These are phyloP conservation scores for Platyscapa corneri DNA, from an alignment of 1,140 invertebrate genomes.

Conservation along the genomic window DNA sequence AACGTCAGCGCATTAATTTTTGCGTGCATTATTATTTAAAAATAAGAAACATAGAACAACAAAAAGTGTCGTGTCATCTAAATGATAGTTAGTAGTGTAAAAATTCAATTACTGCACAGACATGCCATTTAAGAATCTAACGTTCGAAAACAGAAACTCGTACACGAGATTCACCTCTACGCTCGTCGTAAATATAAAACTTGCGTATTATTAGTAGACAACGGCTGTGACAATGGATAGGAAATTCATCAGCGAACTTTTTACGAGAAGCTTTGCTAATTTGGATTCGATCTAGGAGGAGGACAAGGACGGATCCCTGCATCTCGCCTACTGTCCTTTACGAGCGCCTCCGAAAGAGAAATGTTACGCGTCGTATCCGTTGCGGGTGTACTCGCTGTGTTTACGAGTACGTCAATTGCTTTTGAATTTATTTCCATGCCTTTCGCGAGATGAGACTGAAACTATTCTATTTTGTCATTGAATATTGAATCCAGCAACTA, in stretches of 20 bases:
- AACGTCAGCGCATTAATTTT: too few relatives aligned
- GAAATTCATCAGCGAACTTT: conserved; percentile 36
- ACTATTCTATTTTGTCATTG: background rate
- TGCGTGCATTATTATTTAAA: too few relatives aligned
- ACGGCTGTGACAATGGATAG: background rate
- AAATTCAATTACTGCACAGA: background rate
- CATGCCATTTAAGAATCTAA: background rate
- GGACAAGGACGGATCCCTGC: background rate
- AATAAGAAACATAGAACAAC: background rate
- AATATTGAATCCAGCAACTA: background rate
- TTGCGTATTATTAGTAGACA: conserved; percentile 31
- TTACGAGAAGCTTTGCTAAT: conserved; percentile 31
- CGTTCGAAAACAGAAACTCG: background rate
- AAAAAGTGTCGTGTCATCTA: background rate
- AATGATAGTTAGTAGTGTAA: background rate
- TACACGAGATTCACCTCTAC: background rate
- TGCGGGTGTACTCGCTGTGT: background rate
- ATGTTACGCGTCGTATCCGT: background rate
- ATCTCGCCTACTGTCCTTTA: background rate
- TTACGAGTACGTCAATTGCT: background rate
- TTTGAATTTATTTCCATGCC: background rate
- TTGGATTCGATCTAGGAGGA: background rate
- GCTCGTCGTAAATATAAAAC: conserved; percentile 41
- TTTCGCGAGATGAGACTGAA: background rate
- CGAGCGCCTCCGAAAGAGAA: conserved; percentile 3